Base-by-base conservation (phyloP, 2,797 vertebrate genomes). In the Sebastes matsubarae region DNA sequence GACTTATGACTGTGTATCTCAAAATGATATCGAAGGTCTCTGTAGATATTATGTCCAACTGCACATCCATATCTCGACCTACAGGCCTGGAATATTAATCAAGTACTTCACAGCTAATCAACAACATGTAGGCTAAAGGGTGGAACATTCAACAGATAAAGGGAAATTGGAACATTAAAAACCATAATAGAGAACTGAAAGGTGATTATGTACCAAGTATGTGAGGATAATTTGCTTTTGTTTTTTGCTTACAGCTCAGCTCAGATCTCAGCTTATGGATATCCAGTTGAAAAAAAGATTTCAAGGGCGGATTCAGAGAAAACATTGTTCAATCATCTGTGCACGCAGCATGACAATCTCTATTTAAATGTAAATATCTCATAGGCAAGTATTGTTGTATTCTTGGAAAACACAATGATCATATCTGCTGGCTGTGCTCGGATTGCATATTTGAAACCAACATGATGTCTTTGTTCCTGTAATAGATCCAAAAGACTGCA, bases 321-420 rank as follows among this genome's bases (percentile, higher is more conserved):
- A 72, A 64, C 36, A 59, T 32, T 27, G 18, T 69, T 61, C 22
- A 81, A 8, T 46, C 73, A 55, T 58, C 24, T 60, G 18, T 68
- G 50, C 50, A 70, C n/a, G 55, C 42, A 25, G 57, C 63, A 69
- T 89, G 58, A 87, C 85, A 38, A 61, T 60, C 34, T 78, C 72
- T 73, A 81, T 88, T 86, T 82, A 80, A 73, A 88, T 87, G 71
- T 85, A 75, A 74, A 87, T 76, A 55, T 77, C 68, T 58, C 34
- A 38, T 20, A 61, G 32, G 58, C 68, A 57, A 54, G 46, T 70
- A 68, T 32, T 67, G 59, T 79, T 76, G 72, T 60, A 67, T 77
- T 68, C 2, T 34, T 25, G 36, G 16, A 68, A 77, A 77, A 57
- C 76, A 38, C 25, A 74, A n/a, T 79, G 42, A 68, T 61, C 57